Percentiles rank a stretch among this genome's conserved stretches.
Conservation (phyloP, 2,888 invertebrate species). For the Drosophila anomalata region DNA sequence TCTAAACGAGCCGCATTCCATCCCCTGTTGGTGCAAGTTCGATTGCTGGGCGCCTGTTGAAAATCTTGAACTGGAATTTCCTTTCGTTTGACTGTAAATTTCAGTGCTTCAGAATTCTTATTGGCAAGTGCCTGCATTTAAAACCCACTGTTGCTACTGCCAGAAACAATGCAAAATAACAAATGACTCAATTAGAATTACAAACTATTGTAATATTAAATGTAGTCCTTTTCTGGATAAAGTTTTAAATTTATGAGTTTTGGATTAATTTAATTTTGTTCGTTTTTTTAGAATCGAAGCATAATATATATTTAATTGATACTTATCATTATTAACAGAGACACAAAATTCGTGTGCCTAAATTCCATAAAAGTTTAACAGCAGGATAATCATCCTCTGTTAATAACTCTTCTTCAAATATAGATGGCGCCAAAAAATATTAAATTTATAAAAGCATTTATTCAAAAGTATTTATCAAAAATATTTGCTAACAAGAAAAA, state of each 20-base stretch:
- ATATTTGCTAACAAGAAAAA: background rate
- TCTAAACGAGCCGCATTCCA: constrained; percentile 32
- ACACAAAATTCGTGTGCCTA: background rate
- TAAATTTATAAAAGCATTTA: too few species aligned
- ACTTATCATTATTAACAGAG: background rate
- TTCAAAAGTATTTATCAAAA: background rate
- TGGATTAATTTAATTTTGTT: too few species aligned
- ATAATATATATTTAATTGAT: too few species aligned
- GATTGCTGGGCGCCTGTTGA: constrained; percentile 76
- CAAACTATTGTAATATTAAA: background rate
- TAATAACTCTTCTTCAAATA: background rate
- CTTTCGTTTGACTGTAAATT: constrained; percentile 75
- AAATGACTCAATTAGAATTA: background rate
- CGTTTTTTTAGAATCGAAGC: too few species aligned
- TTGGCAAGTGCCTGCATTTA: constrained; percentile 12
- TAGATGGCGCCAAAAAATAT: background rate
- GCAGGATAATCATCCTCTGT: background rate
- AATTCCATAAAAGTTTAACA: background rate
- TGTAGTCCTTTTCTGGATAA: background rate
- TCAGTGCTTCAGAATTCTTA: background rate
- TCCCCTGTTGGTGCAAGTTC: constrained; percentile 47
- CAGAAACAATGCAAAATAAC: background rate
- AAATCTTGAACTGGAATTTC: constrained; percentile 83
- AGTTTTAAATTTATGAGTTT: background rate
- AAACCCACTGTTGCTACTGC: constrained; percentile 5